Evolutionary conservation across 1,140 invertebrate genomes (phyloP).

Genomic region (Asbolus verrucosus): DNA sequence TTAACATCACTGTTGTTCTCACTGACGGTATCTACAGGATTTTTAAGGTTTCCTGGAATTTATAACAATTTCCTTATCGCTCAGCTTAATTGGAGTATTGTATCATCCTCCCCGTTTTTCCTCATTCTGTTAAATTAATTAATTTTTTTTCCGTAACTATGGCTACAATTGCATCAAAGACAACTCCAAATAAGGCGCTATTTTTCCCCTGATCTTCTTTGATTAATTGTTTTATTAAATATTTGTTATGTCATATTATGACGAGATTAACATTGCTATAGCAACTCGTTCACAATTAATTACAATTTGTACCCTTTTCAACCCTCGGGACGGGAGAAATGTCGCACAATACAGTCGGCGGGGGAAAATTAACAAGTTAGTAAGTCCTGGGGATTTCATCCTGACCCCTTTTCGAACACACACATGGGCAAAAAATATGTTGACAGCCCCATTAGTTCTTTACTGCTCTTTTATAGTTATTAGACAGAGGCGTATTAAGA

Average conservation of each 20-base stretch:
- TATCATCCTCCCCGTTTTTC: neutral
- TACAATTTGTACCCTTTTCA: conserved; percentile 24
- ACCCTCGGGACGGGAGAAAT: conserved; percentile 4
- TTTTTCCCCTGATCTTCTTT: too few relatives aligned
- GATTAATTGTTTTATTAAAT: neutral
- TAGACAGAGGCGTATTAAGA: neutral
- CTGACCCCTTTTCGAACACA: neutral
- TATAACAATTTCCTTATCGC: too few relatives aligned
- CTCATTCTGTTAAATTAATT: neutral
- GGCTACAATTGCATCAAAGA: too few relatives aligned
- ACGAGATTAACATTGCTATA: neutral
- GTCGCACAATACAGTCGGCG: neutral
- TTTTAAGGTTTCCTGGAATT: too few relatives aligned
- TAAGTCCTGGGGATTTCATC: neutral
- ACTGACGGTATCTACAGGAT: too few relatives aligned
- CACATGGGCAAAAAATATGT: neutral
- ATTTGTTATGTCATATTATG: conserved; percentile 12
- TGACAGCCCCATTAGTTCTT: neutral
- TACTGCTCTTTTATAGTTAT: conserved; percentile 6
- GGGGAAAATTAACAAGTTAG: conserved; percentile 18
- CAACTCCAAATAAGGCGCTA: too few relatives aligned
- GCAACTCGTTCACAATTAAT: conserved; percentile 19
- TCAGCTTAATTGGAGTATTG: too few relatives aligned
- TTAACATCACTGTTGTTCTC: too few relatives aligned
- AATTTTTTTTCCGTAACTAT: neutral